Evolutionary conservation across 2,797 vertebrate species (phyloP).

Genomic region (Pelobates cultripes): DNA sequence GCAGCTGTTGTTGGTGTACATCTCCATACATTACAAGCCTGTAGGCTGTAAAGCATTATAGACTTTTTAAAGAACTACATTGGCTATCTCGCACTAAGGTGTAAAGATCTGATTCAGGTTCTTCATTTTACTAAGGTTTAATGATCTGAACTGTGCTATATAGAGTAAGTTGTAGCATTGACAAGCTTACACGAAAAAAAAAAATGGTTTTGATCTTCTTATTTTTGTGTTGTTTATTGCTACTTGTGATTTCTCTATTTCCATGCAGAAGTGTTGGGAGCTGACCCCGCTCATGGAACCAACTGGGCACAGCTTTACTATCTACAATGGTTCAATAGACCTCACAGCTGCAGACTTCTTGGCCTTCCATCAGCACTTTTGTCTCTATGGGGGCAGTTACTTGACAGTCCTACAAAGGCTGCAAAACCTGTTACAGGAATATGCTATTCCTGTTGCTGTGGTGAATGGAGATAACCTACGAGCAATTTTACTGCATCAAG

Average conservation of each 20-base stretch:
- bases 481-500: constrained; percentile 63
- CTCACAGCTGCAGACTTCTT: constrained; percentile 69
- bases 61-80: too few relatives aligned
- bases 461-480: constrained; percentile 69
- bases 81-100: too few relatives aligned
- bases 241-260: not conserved
- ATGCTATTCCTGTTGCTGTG: constrained; percentile 73
- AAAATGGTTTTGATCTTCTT: too few relatives aligned
- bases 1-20: too few relatives aligned
- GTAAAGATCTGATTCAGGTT: too few relatives aligned
- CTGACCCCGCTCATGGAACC: constrained; percentile 18
- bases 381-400: constrained; percentile 71
- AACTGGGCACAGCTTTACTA: constrained; percentile 63
- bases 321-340: constrained; percentile 71
- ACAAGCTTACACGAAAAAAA: too few relatives aligned
- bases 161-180: too few relatives aligned
- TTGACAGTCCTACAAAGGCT: constrained; percentile 68
- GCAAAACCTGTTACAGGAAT: constrained; percentile 74
- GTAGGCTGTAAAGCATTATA: too few relatives aligned
- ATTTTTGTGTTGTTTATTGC: too few relatives aligned
- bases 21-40: too few relatives aligned
- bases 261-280: constrained; percentile 31
- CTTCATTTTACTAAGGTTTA: too few relatives aligned
- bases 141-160: too few relatives aligned
- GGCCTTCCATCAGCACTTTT: constrained; percentile 74